Base-by-base conservation (phyloP, 1,140 invertebrate genomes). In the Marisa cornuarietis region DNA sequence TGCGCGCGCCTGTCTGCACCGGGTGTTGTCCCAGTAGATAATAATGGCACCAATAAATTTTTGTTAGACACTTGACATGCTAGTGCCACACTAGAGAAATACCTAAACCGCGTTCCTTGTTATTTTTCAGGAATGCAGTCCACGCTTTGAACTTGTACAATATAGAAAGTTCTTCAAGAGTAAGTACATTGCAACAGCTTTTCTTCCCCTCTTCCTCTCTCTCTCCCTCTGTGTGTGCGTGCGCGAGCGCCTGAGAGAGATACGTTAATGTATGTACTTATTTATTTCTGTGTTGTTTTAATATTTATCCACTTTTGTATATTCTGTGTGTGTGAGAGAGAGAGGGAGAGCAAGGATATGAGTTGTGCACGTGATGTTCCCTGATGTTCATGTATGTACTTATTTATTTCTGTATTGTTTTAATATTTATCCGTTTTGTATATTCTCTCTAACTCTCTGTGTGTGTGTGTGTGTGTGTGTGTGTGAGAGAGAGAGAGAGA, bases 81-180 rank as follows among this genome's bases (percentile, higher is more conserved):
- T 58, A 58, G 54, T 58, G 54, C 16, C 16, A 18, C 54, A 58
- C 54, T 58, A 14, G 54, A 18, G 1, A 9, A 18, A 58, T 58
- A 18, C 54, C 16, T 58, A 18, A 11, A 8, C 11, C 54, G 16
- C 54, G 11, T 68, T 31, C 65, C 13, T 14, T 31, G 11, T 72
- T 31, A 9, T 51, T 24, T 61, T 61, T 52, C 74, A 82, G 81
- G 81, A 82, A 82, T 26, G 22, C 73, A n/a, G 73, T 82, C 31
- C 76, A 79, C 61, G 81, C 78, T 11, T 75, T 82, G 24, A 72
- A 77, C 58, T 75, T 82, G 18, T 71, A 65, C 52, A 79, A 82
- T 71, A 79, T 82, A 24, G 78, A 76, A 61, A 77, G 76, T 31
- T 61, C 68, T 65, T 66, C 65, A 61, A 71, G 72, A 63, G 81